A percentile compares a stretch with the other conserved stretches of the same genome.
phyloP scores from a whole-genome alignment of 2,113 vertebrate species.

The Montifringilla adamsi region DNA sequence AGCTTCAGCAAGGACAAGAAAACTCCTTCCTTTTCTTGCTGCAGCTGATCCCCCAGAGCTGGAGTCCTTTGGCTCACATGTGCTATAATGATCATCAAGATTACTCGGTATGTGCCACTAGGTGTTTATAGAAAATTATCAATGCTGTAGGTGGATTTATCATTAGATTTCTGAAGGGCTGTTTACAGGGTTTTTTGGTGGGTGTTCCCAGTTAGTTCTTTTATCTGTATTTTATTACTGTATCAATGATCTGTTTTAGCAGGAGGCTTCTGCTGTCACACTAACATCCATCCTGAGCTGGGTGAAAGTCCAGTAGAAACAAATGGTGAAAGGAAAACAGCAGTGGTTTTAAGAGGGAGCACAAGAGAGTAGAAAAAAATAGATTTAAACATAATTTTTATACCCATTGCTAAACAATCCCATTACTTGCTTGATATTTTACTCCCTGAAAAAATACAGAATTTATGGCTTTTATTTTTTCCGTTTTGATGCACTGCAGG shows the following conservation, averaged over 20 bases:
- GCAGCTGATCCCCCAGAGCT: background rate
- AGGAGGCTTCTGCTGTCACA: background rate
- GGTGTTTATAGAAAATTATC: background rate
- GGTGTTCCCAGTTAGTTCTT: background rate
- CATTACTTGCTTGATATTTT: background rate
- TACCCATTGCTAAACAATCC: background rate
- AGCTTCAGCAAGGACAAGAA: background rate
- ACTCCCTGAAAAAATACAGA: background rate
- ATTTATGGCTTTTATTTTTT: background rate
- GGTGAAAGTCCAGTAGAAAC: background rate
- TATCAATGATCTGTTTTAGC: background rate
- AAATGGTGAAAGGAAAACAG: background rate
- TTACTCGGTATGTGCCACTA: rapidly evolving
- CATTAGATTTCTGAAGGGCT: background rate
- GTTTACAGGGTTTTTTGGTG: background rate
- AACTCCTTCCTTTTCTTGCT: background rate
- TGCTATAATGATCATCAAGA: rapidly evolving
- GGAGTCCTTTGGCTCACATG: background rate
- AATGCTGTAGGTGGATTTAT: background rate
- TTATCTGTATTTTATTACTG: background rate
- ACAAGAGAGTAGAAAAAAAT: background rate
- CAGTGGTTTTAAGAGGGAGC: background rate
- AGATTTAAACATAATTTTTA: background rate
- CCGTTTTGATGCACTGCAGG: background rate
- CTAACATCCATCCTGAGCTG: background rate